Percentiles rank a stretch among this genome's conserved stretches.
These are phyloP conservation scores for Tympanuchus pallidicinctus DNA, from an alignment of 2,113 vertebrate species.

Conservation along the genomic window DNA sequence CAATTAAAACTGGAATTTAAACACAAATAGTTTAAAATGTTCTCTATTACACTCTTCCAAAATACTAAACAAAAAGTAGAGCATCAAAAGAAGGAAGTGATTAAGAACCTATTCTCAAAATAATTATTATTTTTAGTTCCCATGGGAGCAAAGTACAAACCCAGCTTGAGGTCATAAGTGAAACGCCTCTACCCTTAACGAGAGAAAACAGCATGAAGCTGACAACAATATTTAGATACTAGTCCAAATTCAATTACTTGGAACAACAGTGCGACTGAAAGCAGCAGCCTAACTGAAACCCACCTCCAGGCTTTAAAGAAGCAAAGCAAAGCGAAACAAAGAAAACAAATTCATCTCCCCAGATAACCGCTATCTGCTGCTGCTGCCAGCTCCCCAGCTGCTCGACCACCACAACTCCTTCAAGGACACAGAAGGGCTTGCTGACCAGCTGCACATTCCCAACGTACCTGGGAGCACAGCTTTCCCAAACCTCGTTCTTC, in stretches of 20 bases:
- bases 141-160: constrained; percentile 61
- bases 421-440: background rate
- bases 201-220: constrained; percentile 52
- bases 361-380: background rate
- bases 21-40: constrained; percentile 56
- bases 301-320: background rate
- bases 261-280: background rate
- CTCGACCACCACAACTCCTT: accelerated
- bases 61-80: constrained; percentile 53
- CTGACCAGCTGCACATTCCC: background rate
- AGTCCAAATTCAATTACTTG: background rate
- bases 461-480: background rate
- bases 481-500: background rate
- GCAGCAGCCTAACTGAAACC: background rate
- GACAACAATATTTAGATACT: constrained; percentile 37
- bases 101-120: constrained; percentile 70
- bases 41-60: constrained; percentile 47
- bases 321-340: background rate
- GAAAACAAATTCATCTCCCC: background rate
- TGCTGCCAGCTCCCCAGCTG: background rate
- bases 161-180: constrained; percentile 47
- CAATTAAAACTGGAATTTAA: constrained; percentile 46
- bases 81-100: constrained; percentile 71
- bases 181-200: background rate
- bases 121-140: constrained; percentile 74